phyloP scores from a whole-genome alignment of 2,797 vertebrate species.

The Clarias pachynema region DNA sequence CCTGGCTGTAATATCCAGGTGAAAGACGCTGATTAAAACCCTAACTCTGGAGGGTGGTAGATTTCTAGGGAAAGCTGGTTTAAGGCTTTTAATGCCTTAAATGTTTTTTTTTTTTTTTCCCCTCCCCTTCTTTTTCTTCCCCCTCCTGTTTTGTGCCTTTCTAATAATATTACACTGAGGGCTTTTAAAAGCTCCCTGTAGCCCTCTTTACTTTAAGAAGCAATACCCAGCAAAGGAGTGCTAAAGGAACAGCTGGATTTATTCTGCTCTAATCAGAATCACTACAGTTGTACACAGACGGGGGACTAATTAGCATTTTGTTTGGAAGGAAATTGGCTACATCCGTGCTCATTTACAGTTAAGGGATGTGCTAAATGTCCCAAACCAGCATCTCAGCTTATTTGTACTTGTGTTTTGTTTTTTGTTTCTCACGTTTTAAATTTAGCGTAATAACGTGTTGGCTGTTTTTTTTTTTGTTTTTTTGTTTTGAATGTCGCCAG shows the following conservation, averaged over 20 bases:
- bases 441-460: background rate
- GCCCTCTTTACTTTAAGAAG: slow-evolving; percentile 42
- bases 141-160: slow-evolving; percentile 16
- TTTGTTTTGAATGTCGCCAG: background rate
- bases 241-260: slow-evolving; percentile 43
- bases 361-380: slow-evolving; percentile 18
- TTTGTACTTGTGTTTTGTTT: background rate
- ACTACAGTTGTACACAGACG: slow-evolving; percentile 40
- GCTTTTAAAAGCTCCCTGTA: slow-evolving; percentile 25
- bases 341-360: slow-evolving; percentile 42
- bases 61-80: slow-evolving; percentile 14
- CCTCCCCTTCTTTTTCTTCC: background rate
- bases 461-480: background rate
- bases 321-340: slow-evolving; percentile 34
- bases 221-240: slow-evolving; percentile 29
- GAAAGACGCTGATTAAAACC: slow-evolving; percentile 31
- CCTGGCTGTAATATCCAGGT: slow-evolving; percentile 8
- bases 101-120: background rate
- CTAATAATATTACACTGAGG: slow-evolving; percentile 35
- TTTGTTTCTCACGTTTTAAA: background rate
- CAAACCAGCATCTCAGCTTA: slow-evolving; percentile 1
- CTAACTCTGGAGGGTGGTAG: slow-evolving; percentile 4
- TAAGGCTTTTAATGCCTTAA: slow-evolving; percentile 2
- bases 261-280: slow-evolving; percentile 36
- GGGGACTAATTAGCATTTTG: slow-evolving; percentile 42